A percentile compares a stretch with the other conserved stretches of the same genome.
Evolutionary conservation across 1,140 invertebrate genomes (phyloP).

Genomic region (Drosophila nasuta): DNA sequence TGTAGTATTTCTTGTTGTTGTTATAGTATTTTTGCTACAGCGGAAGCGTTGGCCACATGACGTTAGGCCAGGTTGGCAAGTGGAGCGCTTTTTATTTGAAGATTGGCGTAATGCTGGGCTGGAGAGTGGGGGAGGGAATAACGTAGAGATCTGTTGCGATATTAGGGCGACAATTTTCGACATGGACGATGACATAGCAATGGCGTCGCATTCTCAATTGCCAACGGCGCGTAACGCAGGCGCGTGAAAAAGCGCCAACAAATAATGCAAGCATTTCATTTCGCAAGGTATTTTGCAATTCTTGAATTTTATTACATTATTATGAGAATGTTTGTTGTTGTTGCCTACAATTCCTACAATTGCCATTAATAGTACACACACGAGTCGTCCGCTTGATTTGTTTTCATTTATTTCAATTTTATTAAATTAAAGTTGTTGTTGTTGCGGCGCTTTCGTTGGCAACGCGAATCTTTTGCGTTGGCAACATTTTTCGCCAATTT

Average conservation of each 20-base stretch:
- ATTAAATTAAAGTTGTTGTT: slow-evolving; percentile 70
- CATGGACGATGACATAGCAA: slow-evolving; percentile 65
- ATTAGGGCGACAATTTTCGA: slow-evolving; percentile 60
- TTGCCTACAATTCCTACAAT: slow-evolving; percentile 26
- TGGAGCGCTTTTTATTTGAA: slow-evolving; percentile 30
- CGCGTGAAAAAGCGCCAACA: slow-evolving; percentile 74
- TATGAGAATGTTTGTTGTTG: slow-evolving; percentile 22
- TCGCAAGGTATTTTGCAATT: slow-evolving; percentile 51
- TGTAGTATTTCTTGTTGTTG: neutral
- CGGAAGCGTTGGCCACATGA: slow-evolving; percentile 39
- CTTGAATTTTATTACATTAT: slow-evolving; percentile 53
- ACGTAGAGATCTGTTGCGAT: neutral
- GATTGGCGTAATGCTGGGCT: slow-evolving; percentile 5
- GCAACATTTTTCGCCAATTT: slow-evolving; percentile 46
- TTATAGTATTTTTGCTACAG: slow-evolving; percentile 3
- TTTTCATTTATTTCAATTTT: slow-evolving; percentile 73
- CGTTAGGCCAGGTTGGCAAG: slow-evolving; percentile 18
- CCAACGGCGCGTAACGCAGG: slow-evolving; percentile 59
- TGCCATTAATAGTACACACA: slow-evolving; percentile 41
- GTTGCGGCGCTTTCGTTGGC: slow-evolving; percentile 29
- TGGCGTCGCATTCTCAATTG: slow-evolving; percentile 70
- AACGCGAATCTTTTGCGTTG: slow-evolving; percentile 38
- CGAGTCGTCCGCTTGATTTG: slow-evolving; percentile 62
- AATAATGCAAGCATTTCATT: slow-evolving; percentile 47
- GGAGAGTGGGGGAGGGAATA: neutral